These are phyloP conservation scores for Morone chrysops DNA, from an alignment of 2,113 vertebrate genomes.

Conservation along the genomic window DNA sequence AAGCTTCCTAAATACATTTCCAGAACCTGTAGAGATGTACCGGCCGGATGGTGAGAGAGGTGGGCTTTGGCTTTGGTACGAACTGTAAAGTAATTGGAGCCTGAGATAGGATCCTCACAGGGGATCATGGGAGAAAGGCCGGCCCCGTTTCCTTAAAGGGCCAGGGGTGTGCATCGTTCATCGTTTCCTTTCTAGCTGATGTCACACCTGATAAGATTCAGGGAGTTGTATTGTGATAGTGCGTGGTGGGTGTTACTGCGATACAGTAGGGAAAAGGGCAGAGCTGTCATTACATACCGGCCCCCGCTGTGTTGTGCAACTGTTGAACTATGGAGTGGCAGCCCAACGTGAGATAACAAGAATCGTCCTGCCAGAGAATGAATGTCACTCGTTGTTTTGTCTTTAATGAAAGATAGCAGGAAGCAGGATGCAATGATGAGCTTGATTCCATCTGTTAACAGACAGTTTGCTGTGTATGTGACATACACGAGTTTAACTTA, in stretches of 20 bases:
- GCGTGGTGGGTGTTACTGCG: too few relatives aligned
- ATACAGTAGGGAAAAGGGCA: not conserved
- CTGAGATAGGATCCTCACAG: slow-evolving; percentile 64
- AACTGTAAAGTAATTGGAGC: slow-evolving; percentile 61
- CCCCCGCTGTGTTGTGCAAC: not conserved
- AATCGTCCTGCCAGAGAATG: not conserved
- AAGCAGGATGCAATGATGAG: not conserved
- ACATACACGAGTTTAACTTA: not conserved
- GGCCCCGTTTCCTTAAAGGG: slow-evolving; percentile 48
- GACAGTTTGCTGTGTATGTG: not conserved
- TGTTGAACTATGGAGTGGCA: not conserved
- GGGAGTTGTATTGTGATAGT: not conserved
- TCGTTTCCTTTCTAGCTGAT: not conserved
- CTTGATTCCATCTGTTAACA: not conserved
- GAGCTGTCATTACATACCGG: not conserved
- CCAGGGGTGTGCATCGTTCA: not conserved
- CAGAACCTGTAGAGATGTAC: slow-evolving; percentile 1
- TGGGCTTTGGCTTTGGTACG: slow-evolving; percentile 27
- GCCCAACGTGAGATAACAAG: not conserved
- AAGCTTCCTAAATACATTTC: not conserved
- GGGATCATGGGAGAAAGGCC: slow-evolving; percentile 48
- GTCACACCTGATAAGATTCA: not conserved
- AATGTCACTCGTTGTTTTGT: not conserved
- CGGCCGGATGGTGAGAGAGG: not conserved
- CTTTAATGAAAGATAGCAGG: not conserved